Evolutionary conservation across 2,113 vertebrate genomes (phyloP).

Genomic region (Sylvilagus bachmani): DNA sequence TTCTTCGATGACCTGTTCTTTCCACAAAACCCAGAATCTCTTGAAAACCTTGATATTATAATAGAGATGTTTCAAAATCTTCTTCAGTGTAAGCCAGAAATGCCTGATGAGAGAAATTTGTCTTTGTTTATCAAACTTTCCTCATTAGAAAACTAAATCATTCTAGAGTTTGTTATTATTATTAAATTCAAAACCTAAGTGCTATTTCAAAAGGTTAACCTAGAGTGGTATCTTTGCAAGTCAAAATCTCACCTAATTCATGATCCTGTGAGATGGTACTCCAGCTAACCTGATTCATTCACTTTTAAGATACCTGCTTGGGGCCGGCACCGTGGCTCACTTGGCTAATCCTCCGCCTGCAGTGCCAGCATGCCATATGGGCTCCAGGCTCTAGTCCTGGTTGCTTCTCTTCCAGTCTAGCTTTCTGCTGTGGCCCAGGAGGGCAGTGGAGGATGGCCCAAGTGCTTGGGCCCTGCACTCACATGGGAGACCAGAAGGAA

Average conservation of each 20-base stretch:
- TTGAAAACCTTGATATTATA: conserved; percentile 5
- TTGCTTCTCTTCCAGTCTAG: too few species aligned
- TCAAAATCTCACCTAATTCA: conserved; percentile 26
- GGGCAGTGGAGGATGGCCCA: too few species aligned
- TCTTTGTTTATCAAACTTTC: neutral
- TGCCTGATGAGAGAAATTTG: neutral
- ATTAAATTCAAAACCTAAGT: neutral
- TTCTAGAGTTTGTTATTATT: neutral
- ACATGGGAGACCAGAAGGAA: too few species aligned
- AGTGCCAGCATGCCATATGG: too few species aligned
- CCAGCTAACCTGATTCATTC: conserved; percentile 21
- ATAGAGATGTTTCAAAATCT: conserved; percentile 24
- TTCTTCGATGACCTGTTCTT: too few species aligned
- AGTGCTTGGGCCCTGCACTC: too few species aligned
- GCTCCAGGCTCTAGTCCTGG: too few species aligned
- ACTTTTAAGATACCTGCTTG: neutral
- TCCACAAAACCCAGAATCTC: neutral
- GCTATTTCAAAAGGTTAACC: neutral
- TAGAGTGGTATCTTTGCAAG: neutral
- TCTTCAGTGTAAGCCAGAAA: neutral
- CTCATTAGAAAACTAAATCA: neutral
- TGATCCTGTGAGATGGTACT: neutral
- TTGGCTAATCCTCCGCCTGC: too few species aligned
- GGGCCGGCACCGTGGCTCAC: too few species aligned
- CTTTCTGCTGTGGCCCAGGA: too few species aligned